Evolutionary conservation across 2,888 invertebrate species (phyloP).

Genomic region (Caprella mutica): DNA sequence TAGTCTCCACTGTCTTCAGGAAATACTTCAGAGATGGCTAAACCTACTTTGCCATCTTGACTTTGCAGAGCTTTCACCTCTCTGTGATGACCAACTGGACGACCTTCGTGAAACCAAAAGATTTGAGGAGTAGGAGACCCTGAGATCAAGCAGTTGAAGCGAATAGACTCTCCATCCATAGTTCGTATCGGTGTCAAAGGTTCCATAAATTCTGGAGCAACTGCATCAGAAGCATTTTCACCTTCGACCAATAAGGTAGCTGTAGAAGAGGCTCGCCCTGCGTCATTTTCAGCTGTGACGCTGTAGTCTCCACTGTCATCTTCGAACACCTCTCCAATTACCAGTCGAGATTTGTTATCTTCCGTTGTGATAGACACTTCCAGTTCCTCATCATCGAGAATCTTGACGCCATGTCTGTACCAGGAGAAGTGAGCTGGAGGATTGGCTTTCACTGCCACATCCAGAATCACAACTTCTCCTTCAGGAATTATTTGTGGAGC

Average conservation of each 20-base stretch:
- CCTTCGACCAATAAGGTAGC: conserved; percentile 46
- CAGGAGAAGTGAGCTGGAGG: conserved; percentile 76
- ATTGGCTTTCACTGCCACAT: conserved; percentile 61
- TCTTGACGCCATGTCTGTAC: conserved; percentile 63
- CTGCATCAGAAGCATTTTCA: conserved; percentile 26
- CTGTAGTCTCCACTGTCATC: conserved; percentile 65
- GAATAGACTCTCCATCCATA: conserved; percentile 80
- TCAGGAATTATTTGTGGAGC: conserved; percentile 56
- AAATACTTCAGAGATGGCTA: conserved; percentile 74
- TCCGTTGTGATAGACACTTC: conserved; percentile 60
- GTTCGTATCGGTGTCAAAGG: conserved; percentile 59
- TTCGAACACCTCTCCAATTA: conserved; percentile 58
- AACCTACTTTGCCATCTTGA: conserved; percentile 63
- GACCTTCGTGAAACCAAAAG: conserved; percentile 68
- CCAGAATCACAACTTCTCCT: conserved; percentile 66
- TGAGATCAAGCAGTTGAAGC: conserved; percentile 61
- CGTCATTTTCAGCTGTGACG: conserved; percentile 78
- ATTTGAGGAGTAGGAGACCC: conserved; percentile 68
- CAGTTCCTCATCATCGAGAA: conserved; percentile 42
- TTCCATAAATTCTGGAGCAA: conserved; percentile 58
- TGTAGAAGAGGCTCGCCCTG: conserved; percentile 76
- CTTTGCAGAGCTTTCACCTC: conserved; percentile 56
- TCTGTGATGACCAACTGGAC: conserved; percentile 57
- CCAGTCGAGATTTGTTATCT: conserved; percentile 65
- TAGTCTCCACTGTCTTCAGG: conserved; percentile 84